Evolutionary conservation across 2,888 invertebrate species (phyloP).

Genomic region (Halocaridina rubra): DNA sequence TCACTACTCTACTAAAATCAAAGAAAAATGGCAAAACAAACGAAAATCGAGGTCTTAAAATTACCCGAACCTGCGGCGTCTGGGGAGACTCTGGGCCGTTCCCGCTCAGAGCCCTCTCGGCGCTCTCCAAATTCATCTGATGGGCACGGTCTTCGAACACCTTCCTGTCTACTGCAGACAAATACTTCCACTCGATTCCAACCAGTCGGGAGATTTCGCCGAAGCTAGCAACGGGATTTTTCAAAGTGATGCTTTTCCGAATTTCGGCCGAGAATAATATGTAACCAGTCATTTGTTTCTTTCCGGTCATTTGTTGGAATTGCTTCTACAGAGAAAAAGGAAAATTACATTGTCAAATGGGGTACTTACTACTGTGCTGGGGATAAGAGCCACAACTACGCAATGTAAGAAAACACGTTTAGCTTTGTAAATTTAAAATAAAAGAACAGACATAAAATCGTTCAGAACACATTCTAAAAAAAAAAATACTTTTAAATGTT

Average conservation of each 20-base stretch:
- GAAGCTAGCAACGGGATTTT: slow-evolving; percentile 94
- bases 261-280: slow-evolving; percentile 98
- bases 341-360: too few relatives aligned
- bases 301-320: slow-evolving; percentile 71
- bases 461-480: too few relatives aligned
- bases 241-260: slow-evolving; percentile 89
- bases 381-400: too few relatives aligned
- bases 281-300: slow-evolving; percentile 93
- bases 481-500: too few relatives aligned
- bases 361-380: too few relatives aligned
- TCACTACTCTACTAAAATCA: too few relatives aligned
- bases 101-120: slow-evolving; percentile 66
- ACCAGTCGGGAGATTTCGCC: slow-evolving; percentile 84
- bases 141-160: slow-evolving; percentile 94
- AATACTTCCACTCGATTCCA: slow-evolving; percentile 90
- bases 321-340: slow-evolving; percentile 66
- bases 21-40: too few relatives aligned
- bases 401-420: too few relatives aligned
- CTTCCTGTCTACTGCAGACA: slow-evolving; percentile 88
- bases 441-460: too few relatives aligned
- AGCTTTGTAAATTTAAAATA: too few relatives aligned
- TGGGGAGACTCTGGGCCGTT: slow-evolving; percentile 66
- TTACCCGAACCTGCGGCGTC: slow-evolving; percentile 68
- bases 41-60: too few relatives aligned
- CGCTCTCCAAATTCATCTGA: slow-evolving; percentile 84